Conservation (phyloP, 2,888 invertebrate genomes). For the Cremastinae sp. region DNA sequence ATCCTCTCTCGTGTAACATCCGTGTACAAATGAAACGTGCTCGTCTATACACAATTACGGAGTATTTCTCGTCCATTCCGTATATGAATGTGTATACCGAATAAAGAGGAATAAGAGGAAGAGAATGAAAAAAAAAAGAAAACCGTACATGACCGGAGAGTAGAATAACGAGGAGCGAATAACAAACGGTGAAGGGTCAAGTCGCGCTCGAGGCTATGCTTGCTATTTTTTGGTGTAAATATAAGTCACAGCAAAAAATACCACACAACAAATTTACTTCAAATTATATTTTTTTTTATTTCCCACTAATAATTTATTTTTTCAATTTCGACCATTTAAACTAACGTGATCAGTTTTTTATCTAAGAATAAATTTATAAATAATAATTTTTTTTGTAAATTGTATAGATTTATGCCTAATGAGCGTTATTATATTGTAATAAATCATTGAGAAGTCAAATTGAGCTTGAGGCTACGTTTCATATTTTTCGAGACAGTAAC, state of each 20-base stretch:
- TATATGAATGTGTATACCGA: neutral
- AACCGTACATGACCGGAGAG: slow-evolving; percentile 30
- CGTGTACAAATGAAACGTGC: slow-evolving; percentile 29
- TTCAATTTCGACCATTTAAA: no score
- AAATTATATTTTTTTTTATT: no score
- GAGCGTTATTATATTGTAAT: no score
- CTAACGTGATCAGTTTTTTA: no score
- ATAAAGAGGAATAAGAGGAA: neutral
- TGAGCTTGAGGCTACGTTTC: no score
- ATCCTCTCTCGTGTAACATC: neutral
- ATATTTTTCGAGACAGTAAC: no score
- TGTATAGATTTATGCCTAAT: no score
- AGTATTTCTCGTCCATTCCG: slow-evolving; percentile 30
- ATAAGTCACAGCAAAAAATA: neutral
- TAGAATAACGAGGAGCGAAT: slow-evolving; percentile 56
- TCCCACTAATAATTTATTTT: no score
- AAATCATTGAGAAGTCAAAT: no score
- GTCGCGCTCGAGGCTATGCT: slow-evolving; percentile 45
- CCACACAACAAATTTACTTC: neutral
- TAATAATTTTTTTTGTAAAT: no score
- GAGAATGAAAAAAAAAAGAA: slow-evolving; percentile 22
- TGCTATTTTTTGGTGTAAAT: slow-evolving; percentile 28
- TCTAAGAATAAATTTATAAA: no score
- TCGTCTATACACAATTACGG: slow-evolving; percentile 28
- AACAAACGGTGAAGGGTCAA: slow-evolving; percentile 59